phyloP scores from a whole-genome alignment of 2,888 invertebrate genomes.

The Diarsia dahlii region DNA sequence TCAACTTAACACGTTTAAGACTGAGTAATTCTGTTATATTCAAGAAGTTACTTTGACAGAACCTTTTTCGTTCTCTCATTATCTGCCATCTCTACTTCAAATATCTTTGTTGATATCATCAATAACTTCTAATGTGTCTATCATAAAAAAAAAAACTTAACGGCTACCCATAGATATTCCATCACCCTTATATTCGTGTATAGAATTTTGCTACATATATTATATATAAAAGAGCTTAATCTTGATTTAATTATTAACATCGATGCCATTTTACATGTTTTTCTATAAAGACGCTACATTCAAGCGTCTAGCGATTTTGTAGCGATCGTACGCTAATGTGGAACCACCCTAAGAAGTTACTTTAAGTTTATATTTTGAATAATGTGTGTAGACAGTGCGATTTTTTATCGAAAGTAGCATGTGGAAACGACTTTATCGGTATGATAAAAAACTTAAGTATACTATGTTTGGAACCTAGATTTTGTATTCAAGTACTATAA shows the following conservation, averaged over 20 bases:
- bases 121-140: neutral
- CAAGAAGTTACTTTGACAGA: neutral
- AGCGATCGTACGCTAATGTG: slow-evolving; percentile 32
- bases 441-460: neutral
- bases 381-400: slow-evolving; percentile 33
- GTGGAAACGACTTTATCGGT: too few relatives aligned
- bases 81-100: neutral
- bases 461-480: neutral
- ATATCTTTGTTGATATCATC: neutral
- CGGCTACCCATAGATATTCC: slow-evolving; percentile 47
- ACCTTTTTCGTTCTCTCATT: neutral
- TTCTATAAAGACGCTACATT: slow-evolving; percentile 41
- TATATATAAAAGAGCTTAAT: slow-evolving; percentile 63
- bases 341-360: slow-evolving; percentile 44
- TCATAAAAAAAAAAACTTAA: neutral
- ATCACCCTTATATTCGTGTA: slow-evolving; percentile 48
- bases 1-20: neutral
- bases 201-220: slow-evolving; percentile 56
- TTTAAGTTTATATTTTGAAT: slow-evolving; percentile 46
- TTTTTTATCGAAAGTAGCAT: slow-evolving; percentile 29
- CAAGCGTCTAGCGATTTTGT: slow-evolving; percentile 40
- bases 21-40: neutral
- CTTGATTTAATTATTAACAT: slow-evolving; percentile 57
- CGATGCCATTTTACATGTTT: slow-evolving; percentile 63
- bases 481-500: too few relatives aligned